These are phyloP conservation scores for Eupsilia transversa DNA, from an alignment of 2,888 invertebrate species.

Conservation along the genomic window DNA sequence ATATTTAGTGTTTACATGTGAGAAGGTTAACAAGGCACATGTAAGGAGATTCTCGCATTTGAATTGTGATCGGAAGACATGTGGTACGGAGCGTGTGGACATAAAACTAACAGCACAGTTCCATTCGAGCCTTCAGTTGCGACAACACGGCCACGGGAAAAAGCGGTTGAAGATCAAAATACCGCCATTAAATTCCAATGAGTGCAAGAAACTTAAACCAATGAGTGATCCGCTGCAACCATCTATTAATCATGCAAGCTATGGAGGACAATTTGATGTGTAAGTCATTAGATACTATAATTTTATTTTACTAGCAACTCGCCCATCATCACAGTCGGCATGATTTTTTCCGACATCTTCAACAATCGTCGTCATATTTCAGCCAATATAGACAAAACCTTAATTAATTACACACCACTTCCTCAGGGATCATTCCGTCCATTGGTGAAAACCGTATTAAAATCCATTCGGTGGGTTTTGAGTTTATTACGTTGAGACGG, in stretches of 20 bases:
- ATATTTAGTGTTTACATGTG: conserved; percentile 83
- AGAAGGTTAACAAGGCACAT: conserved; percentile 75
- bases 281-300: conserved; percentile 70
- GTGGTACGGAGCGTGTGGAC: conserved; percentile 66
- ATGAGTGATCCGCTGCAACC: conserved; percentile 83
- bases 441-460: no score
- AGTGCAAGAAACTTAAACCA: conserved; percentile 71
- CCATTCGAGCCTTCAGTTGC: conserved; percentile 69
- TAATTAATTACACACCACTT: no score
- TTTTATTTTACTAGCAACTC: neutral
- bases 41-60: conserved; percentile 78
- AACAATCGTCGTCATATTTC: no score
- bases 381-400: no score
- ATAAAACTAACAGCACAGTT: conserved; percentile 58
- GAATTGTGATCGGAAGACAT: conserved; percentile 77
- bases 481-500: no score
- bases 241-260: conserved; percentile 75
- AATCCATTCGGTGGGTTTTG: no score
- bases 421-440: no score
- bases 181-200: conserved; percentile 73
- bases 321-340: no score
- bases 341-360: no score
- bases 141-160: conserved; percentile 73
- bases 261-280: conserved; percentile 82
- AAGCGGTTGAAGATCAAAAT: conserved; percentile 74